A percentile compares a stretch with the other conserved stretches of the same genome.
Evolutionary conservation across 1,140 invertebrate species (phyloP).

Genomic region (Hyles vespertilio): DNA sequence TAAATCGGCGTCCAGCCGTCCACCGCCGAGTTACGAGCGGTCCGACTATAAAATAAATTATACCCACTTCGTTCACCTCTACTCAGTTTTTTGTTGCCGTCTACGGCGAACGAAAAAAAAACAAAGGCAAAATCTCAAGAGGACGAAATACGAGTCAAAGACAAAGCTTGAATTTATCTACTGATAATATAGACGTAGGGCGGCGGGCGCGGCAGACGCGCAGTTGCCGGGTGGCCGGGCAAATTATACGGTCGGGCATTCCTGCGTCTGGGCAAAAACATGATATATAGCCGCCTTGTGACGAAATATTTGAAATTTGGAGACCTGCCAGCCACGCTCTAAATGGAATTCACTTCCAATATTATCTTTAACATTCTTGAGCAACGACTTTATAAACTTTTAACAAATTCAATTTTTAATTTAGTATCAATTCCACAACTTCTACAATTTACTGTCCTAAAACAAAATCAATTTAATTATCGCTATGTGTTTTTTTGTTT

Average conservation of each 20-base stretch:
- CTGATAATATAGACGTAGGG: constrained; percentile 75
- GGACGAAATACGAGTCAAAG: constrained; percentile 74
- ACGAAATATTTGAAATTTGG: constrained; percentile 72
- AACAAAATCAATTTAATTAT: too few relatives aligned
- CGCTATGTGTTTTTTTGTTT: too few relatives aligned
- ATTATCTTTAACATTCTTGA: constrained; percentile 60
- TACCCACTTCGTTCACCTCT: constrained; percentile 72
- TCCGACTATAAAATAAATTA: constrained; percentile 75
- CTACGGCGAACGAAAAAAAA: constrained; percentile 50
- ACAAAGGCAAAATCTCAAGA: constrained; percentile 70
- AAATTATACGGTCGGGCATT: constrained; percentile 72
- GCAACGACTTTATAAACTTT: constrained; percentile 55
- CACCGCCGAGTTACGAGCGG: constrained; percentile 72
- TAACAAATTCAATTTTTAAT: constrained; percentile 8
- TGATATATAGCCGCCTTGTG: constrained; percentile 71
- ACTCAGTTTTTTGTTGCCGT: constrained; percentile 72
- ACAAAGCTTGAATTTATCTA: constrained; percentile 75
- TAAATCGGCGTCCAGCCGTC: constrained; percentile 74
- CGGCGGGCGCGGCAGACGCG: constrained; percentile 58
- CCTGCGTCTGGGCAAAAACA: constrained; percentile 67
- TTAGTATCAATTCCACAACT: too few relatives aligned
- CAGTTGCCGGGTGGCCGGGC: constrained; percentile 67
- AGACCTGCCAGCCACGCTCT: constrained; percentile 66
- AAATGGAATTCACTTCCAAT: constrained; percentile 67
- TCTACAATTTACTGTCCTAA: too few relatives aligned